A percentile compares a stretch with the other conserved stretches of the same genome.
phyloP scores from a whole-genome alignment of 2,113 vertebrate species.

The Tor tambroides region DNA sequence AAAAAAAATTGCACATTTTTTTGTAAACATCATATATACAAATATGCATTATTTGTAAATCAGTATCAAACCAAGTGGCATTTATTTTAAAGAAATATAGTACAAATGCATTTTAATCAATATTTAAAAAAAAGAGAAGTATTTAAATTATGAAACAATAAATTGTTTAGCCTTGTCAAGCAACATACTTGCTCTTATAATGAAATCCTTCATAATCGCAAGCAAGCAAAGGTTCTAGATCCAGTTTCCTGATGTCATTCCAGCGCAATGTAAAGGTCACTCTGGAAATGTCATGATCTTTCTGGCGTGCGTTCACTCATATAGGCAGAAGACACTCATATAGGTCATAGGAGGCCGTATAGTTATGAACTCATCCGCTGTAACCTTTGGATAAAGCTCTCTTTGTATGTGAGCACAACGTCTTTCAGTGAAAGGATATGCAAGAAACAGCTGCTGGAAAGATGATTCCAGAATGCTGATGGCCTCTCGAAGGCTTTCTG shows the following conservation, averaged over 20 bases:
- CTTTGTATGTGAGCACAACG: slow-evolving; percentile 52
- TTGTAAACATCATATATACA: neutral
- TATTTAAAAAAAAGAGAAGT: neutral
- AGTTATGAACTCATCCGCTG: slow-evolving; percentile 5
- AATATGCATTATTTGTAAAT: neutral
- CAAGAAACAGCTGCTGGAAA: slow-evolving; percentile 29
- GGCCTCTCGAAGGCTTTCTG: neutral
- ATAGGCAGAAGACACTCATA: neutral
- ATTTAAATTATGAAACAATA: neutral
- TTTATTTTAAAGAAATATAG: too few species aligned
- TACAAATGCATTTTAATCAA: too few species aligned
- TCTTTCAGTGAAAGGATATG: slow-evolving; percentile 32
- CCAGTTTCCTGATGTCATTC: slow-evolving; percentile 51
- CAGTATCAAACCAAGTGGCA: neutral
- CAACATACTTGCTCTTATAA: neutral
- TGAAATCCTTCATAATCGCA: neutral
- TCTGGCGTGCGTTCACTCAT: slow-evolving; percentile 8
- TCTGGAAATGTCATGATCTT: slow-evolving; percentile 52
- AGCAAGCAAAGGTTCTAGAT: neutral
- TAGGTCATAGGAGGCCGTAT: slow-evolving; percentile 26
- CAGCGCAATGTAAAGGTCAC: slow-evolving; percentile 47
- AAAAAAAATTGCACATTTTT: too few species aligned
- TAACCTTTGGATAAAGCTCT: slow-evolving; percentile 41
- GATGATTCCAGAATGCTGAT: slow-evolving; percentile 16
- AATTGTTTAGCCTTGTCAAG: neutral